Base-by-base conservation (phyloP, 2,888 invertebrate species). In the Petrolisthes cinctipes region DNA sequence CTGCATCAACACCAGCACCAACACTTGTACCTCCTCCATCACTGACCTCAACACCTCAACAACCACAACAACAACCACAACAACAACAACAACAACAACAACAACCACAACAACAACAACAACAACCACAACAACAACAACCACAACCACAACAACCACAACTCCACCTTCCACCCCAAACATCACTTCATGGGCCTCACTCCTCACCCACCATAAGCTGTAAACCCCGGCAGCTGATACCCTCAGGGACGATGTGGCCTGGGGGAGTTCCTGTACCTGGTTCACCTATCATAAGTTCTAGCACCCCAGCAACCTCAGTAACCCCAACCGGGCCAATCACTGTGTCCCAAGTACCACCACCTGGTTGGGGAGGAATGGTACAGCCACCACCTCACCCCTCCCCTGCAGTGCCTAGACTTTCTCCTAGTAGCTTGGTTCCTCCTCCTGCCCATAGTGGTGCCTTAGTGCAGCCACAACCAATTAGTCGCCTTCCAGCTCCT, bases 371-470 rank as follows among this genome's bases (percentile, higher is more conserved):
- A 11, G 57, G 76, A 54, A 68, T 88, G 79, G 87, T 88, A 57
- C 87, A 88, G 66, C n/a, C 75, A 61, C 61, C 87, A 9, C 92
- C 92, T 89, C 92, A 92, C 54, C 92, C 92, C 6, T 73, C 86
- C 37, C 75, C 73, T 57, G 53, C 81, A 20, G 56, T 85, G 37
- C 88, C 88, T 56, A 76, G 82, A 54, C 71, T 88, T 51, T 88
- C 88, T 51, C 85, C 87, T 14, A 73, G 83, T 51, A 75, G 75
- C 37, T 75, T 81, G 20, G 87, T 88, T 20, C 84, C 87, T 66
- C 87, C 87, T 53, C 87, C 87, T 17, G 87, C 87, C 54, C 87
- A 88, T 54, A 83, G 83, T 56, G 81, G 87, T 61, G 53, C 87
- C 17, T 53, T 73, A 51, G 81, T 84, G 51, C 87, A 84, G 80